Percentiles rank a stretch among this genome's conserved stretches.
phyloP scores from a whole-genome alignment of 2,888 invertebrate genomes.

The Himalopsyche kuldschensis region DNA sequence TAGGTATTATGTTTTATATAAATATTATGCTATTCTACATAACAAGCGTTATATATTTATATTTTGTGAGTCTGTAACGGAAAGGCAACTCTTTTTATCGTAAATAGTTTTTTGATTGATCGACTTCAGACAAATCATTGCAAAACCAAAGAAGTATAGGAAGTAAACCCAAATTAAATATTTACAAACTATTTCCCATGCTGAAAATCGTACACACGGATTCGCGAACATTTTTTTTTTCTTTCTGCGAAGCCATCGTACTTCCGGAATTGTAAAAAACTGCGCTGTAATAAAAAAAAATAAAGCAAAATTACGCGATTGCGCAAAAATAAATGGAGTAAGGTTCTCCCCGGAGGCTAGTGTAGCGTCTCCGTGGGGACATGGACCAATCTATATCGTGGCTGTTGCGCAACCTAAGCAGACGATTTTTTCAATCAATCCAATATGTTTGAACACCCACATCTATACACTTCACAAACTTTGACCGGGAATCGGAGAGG shows the following conservation, averaged over 20 bases:
- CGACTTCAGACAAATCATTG: too few relatives aligned
- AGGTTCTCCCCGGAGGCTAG: neutral
- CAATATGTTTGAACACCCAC: neutral
- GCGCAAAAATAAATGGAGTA: neutral
- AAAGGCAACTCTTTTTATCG: too few relatives aligned
- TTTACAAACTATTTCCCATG: too few relatives aligned
- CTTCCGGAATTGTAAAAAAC: neutral
- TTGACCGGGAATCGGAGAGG: neutral
- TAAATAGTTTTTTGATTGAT: too few relatives aligned
- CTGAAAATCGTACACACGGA: too few relatives aligned
- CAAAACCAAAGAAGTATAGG: too few relatives aligned
- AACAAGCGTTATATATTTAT: too few relatives aligned
- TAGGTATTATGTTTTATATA: too few relatives aligned
- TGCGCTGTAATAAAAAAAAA: neutral
- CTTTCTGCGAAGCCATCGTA: neutral
- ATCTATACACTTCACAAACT: neutral
- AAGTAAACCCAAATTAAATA: too few relatives aligned
- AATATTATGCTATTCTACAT: too few relatives aligned
- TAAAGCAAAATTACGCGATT: neutral
- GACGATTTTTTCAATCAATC: neutral
- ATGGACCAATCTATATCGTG: neutral
- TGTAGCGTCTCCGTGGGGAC: neutral
- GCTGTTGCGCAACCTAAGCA: neutral
- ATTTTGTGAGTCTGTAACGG: too few relatives aligned
- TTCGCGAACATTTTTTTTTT: too few relatives aligned